Evolutionary conservation across 2,888 invertebrate genomes (phyloP).

Genomic region (Synergus japonicus): DNA sequence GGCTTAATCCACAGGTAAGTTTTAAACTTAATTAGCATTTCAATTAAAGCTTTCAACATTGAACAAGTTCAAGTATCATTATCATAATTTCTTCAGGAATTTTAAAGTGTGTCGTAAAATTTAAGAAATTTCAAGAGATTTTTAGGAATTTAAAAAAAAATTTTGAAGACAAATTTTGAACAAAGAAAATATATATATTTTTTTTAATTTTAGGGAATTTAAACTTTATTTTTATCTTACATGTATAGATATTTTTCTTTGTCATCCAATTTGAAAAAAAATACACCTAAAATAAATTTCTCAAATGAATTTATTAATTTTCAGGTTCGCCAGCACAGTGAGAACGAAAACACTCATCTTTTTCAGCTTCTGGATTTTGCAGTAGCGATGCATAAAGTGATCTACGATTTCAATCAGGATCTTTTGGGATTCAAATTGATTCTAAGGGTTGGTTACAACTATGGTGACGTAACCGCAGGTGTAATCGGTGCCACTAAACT

Average conservation of each 20-base stretch:
- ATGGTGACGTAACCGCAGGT: conserved; percentile 97
- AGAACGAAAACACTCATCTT: conserved; percentile 87
- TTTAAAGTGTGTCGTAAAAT: too few relatives aligned
- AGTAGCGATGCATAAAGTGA: conserved; percentile 92
- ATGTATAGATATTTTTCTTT: too few relatives aligned
- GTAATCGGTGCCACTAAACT: conserved; percentile 97
- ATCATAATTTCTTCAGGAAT: too few relatives aligned
- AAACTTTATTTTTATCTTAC: too few relatives aligned
- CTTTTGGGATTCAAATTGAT: conserved; percentile 93
- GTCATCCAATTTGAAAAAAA: too few relatives aligned
- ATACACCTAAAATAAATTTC: background rate
- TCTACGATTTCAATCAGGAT: conserved; percentile 92
- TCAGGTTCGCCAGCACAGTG: conserved; percentile 83
- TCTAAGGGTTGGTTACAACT: conserved; percentile 92
- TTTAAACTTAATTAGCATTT: background rate
- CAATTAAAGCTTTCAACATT: too few relatives aligned
- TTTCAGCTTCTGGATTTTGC: conserved; percentile 95
- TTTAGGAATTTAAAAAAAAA: too few relatives aligned
- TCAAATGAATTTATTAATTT: conserved; percentile 82
- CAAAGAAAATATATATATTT: too few relatives aligned
- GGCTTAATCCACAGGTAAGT: conserved; percentile 88
- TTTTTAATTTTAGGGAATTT: too few relatives aligned
- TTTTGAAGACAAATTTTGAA: too few relatives aligned
- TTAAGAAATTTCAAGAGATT: too few relatives aligned
- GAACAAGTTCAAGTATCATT: too few relatives aligned